These are phyloP conservation scores for Celastrina argiolus DNA, from an alignment of 2,888 invertebrate genomes.

Conservation along the genomic window DNA sequence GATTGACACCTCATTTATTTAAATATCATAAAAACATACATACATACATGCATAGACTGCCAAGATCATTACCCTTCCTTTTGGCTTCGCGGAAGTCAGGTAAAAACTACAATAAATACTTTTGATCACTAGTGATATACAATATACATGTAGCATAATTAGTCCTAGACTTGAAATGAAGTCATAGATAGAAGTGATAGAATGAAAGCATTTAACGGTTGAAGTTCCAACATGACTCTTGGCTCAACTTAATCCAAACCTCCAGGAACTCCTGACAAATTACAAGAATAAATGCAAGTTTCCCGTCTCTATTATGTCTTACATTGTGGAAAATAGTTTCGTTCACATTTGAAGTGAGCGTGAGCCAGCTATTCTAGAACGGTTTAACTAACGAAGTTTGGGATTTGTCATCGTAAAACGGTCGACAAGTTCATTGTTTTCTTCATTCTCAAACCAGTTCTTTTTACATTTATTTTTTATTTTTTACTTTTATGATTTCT, in stretches of 20 bases:
- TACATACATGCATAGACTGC: too few relatives aligned
- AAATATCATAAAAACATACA: too few relatives aligned
- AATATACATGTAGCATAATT: background rate
- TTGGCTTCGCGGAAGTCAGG: too few relatives aligned
- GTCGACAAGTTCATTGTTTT: background rate
- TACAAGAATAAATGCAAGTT: conserved; percentile 15
- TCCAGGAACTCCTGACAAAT: background rate
- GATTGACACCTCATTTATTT: too few relatives aligned
- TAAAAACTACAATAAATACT: too few relatives aligned
- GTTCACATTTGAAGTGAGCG: conserved; percentile 7
- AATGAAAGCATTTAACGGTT: conserved; percentile 3
- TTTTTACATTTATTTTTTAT: too few relatives aligned
- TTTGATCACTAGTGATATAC: too few relatives aligned
- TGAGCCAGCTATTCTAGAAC: background rate
- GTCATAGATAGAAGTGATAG: background rate
- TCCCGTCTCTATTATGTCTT: background rate
- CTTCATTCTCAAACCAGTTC: too few relatives aligned
- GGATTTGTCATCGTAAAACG: background rate
- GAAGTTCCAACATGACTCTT: conserved; percentile 5
- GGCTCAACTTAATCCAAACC: conserved; percentile 12
- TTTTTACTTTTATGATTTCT: too few relatives aligned
- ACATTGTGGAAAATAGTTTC: conserved; percentile 1
- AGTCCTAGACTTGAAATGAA: background rate
- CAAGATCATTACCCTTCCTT: too few relatives aligned
- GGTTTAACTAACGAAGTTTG: background rate